Evolutionary conservation across 2,888 invertebrate species (phyloP).

Genomic region (Ashinkailepas kermadecensis): DNA sequence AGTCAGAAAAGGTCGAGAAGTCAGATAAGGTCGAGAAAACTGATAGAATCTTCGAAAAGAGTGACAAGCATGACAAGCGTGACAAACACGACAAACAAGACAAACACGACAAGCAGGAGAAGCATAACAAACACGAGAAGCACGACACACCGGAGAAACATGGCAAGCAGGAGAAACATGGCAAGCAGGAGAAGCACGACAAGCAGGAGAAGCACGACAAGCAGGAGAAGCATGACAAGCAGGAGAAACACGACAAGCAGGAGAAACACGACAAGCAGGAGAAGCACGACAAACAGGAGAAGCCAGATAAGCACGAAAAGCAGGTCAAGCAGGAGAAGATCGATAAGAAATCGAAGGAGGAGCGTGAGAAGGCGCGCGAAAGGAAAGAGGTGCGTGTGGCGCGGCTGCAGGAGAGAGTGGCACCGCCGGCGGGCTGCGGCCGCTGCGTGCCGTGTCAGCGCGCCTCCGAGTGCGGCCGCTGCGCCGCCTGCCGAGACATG

Average conservation of each 20-base stretch:
- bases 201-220: conserved; percentile 7
- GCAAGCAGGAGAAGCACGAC: conserved; percentile 30
- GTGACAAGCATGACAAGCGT: conserved; percentile 32
- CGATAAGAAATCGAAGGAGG: conserved; percentile 23
- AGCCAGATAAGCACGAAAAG: conserved; percentile 27
- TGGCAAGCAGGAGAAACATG: conserved; percentile 26
- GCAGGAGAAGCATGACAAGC: conserved; percentile 13
- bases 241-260: conserved; percentile 16
- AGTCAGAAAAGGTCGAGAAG: conserved; percentile 7
- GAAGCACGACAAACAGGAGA: conserved; percentile 22
- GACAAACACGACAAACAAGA: conserved; percentile 30
- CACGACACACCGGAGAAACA: conserved; percentile 26
- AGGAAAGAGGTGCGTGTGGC: not conserved
- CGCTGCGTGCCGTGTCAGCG: conserved; percentile 65
- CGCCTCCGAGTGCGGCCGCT: conserved; percentile 61
- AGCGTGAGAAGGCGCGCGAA: not conserved
- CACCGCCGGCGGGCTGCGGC: conserved; percentile 52
- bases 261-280: not conserved
- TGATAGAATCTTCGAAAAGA: conserved; percentile 13
- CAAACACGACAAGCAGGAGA: conserved; percentile 12
- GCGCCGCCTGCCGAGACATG: conserved; percentile 50
- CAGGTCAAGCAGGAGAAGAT: conserved; percentile 27
- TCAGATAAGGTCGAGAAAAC: not conserved
- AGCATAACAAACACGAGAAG: conserved; percentile 14
- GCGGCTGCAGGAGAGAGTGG: not conserved